Conservation (phyloP, 2,888 invertebrate species). For the Glaucopsyche alexis region DNA sequence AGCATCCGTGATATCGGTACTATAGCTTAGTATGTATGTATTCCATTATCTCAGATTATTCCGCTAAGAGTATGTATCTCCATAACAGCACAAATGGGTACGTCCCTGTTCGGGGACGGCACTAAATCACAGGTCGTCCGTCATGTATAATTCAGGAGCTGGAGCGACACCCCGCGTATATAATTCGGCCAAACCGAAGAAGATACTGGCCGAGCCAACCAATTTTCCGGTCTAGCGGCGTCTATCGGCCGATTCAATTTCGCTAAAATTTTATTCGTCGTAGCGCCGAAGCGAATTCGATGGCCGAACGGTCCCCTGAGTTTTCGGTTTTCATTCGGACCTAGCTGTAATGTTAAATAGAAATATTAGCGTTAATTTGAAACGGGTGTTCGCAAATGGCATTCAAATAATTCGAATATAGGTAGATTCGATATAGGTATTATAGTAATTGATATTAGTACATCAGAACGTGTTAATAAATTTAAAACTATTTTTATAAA, state of each 20-base stretch:
- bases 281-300: conserved; percentile 51
- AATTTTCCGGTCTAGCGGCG: conserved; percentile 74
- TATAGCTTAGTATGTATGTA: conserved; percentile 11
- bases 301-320: conserved; percentile 52
- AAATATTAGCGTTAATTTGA: not conserved
- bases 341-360: not conserved
- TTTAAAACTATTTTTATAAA: too few species aligned
- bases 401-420: not conserved
- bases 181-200: conserved; percentile 65
- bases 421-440: too few species aligned
- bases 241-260: conserved; percentile 74
- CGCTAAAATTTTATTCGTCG: conserved; percentile 72
- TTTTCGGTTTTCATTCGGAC: conserved; percentile 40
- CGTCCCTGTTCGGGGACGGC: conserved; percentile 54
- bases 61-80: conserved; percentile 1
- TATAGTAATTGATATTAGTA: too few species aligned
- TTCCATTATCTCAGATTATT: conserved; percentile 23
- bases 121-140: conserved; percentile 70
- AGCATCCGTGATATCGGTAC: not conserved
- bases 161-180: conserved; percentile 62
- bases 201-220: conserved; percentile 66
- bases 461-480: too few species aligned
- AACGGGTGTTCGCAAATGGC: not conserved
- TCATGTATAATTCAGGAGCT: conserved; percentile 74
- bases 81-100: conserved; percentile 50